Evolutionary conservation across 2,113 vertebrate species (phyloP).

Genomic region (Nothoprocta pentlandii): DNA sequence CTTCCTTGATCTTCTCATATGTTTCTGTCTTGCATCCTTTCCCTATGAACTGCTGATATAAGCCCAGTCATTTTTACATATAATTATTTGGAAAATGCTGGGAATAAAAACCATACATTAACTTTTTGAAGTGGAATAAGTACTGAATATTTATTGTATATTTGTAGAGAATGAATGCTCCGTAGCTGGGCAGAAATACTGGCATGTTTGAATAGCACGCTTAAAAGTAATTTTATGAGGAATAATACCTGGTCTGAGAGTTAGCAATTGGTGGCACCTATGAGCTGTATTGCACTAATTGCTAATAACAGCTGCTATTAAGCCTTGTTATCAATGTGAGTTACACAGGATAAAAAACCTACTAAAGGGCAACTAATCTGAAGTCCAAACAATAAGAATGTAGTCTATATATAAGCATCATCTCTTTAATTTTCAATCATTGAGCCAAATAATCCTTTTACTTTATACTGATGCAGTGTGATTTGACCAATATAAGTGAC

Average conservation of each 20-base stretch:
- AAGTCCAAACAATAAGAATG: neutral
- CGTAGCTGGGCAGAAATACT: neutral
- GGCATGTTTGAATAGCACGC: neutral
- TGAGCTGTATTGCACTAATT: neutral
- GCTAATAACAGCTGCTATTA: neutral
- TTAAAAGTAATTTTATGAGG: neutral
- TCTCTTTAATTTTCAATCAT: neutral
- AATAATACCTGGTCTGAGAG: neutral
- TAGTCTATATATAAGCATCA: neutral
- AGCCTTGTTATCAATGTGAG: neutral
- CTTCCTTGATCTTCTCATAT: neutral
- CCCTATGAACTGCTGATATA: neutral
- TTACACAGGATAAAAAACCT: neutral
- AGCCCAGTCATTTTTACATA: neutral
- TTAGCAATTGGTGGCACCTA: neutral
- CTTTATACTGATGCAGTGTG: neutral
- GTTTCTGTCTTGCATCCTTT: neutral
- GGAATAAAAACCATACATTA: neutral
- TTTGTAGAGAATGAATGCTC: neutral
- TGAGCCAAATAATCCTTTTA: neutral
- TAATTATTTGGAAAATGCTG: neutral
- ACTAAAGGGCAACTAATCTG: neutral
- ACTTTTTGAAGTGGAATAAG: neutral
- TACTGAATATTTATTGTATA: neutral
- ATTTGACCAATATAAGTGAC: neutral